A percentile compares a stretch with the other conserved stretches of the same genome.
Evolutionary conservation across 2,113 vertebrate genomes (phyloP).

Genomic region (Oryzias melastigma): DNA sequence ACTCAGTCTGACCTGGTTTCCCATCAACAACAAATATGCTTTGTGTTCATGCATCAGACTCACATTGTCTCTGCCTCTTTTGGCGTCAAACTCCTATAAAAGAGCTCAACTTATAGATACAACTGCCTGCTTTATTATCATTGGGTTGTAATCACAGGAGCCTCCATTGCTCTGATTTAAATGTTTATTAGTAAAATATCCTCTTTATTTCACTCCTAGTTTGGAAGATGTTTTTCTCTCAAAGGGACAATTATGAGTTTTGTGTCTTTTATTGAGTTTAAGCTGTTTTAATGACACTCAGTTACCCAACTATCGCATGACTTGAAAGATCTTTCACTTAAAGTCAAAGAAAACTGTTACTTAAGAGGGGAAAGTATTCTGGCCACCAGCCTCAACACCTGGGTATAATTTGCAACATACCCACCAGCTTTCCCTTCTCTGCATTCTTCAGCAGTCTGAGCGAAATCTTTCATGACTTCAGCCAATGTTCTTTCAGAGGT

Average conservation of each 20-base stretch:
- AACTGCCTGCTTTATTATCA: background rate
- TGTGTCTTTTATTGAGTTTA: too few relatives aligned
- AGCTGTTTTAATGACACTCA: too few relatives aligned
- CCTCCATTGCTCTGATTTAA: too few relatives aligned
- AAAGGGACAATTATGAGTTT: too few relatives aligned
- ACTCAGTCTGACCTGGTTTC: constrained; percentile 34
- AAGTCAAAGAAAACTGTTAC: constrained; percentile 6
- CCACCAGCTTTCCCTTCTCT: background rate
- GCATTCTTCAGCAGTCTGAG: background rate
- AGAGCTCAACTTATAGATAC: constrained; percentile 5
- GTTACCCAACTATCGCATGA: background rate
- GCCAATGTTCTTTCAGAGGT: background rate
- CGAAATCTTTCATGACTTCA: background rate
- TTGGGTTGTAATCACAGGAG: too few relatives aligned
- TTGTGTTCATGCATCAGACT: constrained; percentile 9
- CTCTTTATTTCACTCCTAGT: too few relatives aligned
- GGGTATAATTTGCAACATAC: constrained; percentile 18
- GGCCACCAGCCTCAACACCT: constrained; percentile 14
- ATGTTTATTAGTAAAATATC: too few relatives aligned
- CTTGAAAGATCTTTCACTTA: background rate
- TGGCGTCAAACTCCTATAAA: constrained; percentile 13
- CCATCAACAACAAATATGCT: constrained; percentile 33
- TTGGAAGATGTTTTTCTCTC: too few relatives aligned
- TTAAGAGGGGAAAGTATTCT: constrained; percentile 6
- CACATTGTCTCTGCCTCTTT: constrained; percentile 26